Conservation (phyloP, 2,888 invertebrate genomes). For the Leucophora obtusa region DNA sequence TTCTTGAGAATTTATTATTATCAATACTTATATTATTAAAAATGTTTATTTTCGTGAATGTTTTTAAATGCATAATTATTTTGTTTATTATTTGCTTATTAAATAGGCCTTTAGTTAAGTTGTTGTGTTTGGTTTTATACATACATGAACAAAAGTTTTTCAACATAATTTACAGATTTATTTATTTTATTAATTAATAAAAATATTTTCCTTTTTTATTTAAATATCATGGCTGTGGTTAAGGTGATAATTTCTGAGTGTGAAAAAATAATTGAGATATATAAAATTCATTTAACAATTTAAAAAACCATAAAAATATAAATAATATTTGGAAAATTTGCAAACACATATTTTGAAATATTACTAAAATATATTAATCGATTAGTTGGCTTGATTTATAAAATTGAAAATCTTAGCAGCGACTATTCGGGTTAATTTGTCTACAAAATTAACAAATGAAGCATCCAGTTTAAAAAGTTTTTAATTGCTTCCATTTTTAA, state of each 20-base stretch:
- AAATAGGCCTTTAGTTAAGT: conserved; percentile 1
- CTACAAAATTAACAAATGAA: no score
- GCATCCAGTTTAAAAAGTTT: no score
- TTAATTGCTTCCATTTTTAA: no score
- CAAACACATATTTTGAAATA: no score
- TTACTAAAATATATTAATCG: no score
- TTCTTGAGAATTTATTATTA: conserved; percentile 24
- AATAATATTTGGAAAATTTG: no score
- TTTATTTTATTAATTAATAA: background rate
- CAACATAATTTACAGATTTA: conserved; percentile 46
- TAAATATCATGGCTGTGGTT: conserved; percentile 14
- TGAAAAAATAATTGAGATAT: no score
- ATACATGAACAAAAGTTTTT: conserved; percentile 43
- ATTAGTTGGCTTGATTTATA: no score
- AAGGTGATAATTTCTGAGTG: background rate
- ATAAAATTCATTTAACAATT: no score
- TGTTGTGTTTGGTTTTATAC: conserved; percentile 10
- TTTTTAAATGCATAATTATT: conserved; percentile 45
- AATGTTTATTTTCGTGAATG: background rate
- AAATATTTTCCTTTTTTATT: background rate
- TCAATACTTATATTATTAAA: conserved; percentile 17
- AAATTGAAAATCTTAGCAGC: no score
- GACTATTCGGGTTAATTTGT: no score
- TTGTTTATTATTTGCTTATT: conserved; percentile 7
- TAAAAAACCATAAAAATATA: no score